phyloP scores from a whole-genome alignment of 92 coral and sea anemone species.

The Zoanthus gigantus region DNA sequence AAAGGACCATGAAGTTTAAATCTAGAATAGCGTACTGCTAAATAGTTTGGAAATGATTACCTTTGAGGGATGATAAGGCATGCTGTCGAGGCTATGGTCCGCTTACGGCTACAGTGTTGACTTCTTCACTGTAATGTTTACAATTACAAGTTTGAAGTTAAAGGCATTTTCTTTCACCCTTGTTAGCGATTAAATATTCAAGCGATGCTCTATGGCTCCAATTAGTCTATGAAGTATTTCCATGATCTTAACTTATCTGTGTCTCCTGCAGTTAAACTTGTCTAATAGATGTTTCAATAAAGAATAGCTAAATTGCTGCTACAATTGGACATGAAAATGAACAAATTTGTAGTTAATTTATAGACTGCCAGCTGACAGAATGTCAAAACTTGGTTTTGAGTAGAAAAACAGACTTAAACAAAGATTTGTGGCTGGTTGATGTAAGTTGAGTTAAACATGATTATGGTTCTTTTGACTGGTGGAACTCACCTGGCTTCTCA shows the following conservation, averaged over 20 bases:
- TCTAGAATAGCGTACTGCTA: too few relatives aligned
- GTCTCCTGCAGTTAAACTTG: background rate
- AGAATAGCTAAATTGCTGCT: background rate
- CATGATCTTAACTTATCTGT: background rate
- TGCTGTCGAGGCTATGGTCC: too few relatives aligned
- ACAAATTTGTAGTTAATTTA: background rate
- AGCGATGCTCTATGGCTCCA: too few relatives aligned
- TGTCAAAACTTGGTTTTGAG: background rate
- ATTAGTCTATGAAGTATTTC: too few relatives aligned
- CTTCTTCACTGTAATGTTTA: too few relatives aligned
- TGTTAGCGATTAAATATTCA: too few relatives aligned
- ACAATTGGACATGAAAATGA: background rate
- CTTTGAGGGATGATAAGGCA: too few relatives aligned
- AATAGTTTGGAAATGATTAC: too few relatives aligned
- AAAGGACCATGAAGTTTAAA: too few relatives aligned
- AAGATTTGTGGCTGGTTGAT: background rate
- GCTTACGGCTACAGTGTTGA: too few relatives aligned
- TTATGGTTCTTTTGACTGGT: background rate
- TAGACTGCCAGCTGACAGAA: background rate
- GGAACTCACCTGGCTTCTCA: background rate
- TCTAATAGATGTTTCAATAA: background rate
- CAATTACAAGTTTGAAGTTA: too few relatives aligned
- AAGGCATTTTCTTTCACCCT: too few relatives aligned
- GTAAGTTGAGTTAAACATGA: background rate
- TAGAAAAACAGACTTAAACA: background rate